Evolutionary conservation across 2,797 vertebrate genomes (phyloP).

Genomic region (Alcedo atthis): DNA sequence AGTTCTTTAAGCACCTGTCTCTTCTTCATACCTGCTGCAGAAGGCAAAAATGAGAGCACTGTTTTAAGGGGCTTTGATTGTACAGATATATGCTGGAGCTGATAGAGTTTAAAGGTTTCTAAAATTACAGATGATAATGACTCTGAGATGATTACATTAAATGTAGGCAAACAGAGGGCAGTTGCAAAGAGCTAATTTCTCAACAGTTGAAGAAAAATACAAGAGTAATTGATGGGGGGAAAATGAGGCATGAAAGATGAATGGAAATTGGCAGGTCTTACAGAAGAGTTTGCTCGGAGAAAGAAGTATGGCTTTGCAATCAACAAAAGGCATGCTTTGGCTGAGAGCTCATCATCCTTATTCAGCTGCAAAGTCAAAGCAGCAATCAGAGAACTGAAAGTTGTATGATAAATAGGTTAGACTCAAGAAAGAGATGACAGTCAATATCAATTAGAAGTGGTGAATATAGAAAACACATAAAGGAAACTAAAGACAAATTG

Average conservation of each 20-base stretch:
- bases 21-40: not conserved
- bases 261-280: conserved; percentile 40
- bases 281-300: not conserved
- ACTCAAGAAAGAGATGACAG: not conserved
- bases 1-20: conserved; percentile 10
- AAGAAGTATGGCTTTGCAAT: conserved; percentile 14
- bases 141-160: conserved; percentile 25
- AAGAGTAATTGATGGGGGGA: not conserved
- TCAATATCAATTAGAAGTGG: conserved; percentile 25
- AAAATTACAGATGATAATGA: conserved; percentile 37
- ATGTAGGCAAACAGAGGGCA: conserved; percentile 63
- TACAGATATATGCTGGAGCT: not conserved
- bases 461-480: not conserved
- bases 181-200: conserved; percentile 51
- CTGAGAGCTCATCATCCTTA: conserved; percentile 43
- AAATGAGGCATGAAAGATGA: conserved; percentile 39
- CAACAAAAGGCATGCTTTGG: conserved; percentile 24
- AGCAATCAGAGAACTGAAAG: conserved; percentile 44
- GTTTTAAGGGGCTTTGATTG: conserved; percentile 21
- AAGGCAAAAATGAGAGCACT: not conserved
- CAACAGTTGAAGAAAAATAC: conserved; percentile 37
- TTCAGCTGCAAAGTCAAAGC: conserved; percentile 56
- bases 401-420: not conserved
- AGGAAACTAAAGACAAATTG: not conserved
- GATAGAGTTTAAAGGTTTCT: conserved; percentile 41